A percentile compares a stretch with the other conserved stretches of the same genome.
These are phyloP conservation scores for Dipodomys spectabilis DNA, from an alignment of 2,113 vertebrate species.

Conservation along the genomic window DNA sequence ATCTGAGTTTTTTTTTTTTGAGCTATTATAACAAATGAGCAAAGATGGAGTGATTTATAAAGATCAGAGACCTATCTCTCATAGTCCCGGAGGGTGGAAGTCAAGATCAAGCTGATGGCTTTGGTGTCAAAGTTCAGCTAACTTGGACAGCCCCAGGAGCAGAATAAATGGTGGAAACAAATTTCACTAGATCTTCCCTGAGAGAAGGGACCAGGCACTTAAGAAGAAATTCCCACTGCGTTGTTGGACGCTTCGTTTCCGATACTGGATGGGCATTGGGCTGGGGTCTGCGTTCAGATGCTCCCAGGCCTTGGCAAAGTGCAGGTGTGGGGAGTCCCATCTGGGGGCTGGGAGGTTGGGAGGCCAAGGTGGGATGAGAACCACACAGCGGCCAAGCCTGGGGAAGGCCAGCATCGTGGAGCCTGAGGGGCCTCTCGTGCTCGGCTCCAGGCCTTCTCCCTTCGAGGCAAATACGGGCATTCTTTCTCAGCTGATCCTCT, in stretches of 20 bases:
- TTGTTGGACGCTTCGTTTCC: neutral
- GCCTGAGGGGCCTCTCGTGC: neutral
- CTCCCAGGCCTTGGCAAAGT: neutral
- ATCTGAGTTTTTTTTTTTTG: too few species aligned
- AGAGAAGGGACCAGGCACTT: accelerated
- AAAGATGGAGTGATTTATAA: too few species aligned
- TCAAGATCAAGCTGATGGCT: too few species aligned
- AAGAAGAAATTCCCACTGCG: neutral
- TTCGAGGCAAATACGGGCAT: neutral
- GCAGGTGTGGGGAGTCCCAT: neutral
- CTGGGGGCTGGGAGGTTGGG: accelerated
- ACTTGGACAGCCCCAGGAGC: neutral
- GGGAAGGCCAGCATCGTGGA: neutral
- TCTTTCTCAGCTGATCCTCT: neutral
- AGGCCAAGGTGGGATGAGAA: neutral
- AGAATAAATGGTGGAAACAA: neutral
- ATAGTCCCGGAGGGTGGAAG: too few species aligned
- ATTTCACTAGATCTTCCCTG: neutral
- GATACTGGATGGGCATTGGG: too few species aligned
- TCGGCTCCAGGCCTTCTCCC: neutral
- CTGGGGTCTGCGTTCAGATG: neutral
- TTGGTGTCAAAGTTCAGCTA: neutral
- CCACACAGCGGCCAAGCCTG: too few species aligned
- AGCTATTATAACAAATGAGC: too few species aligned
- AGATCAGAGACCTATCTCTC: too few species aligned